phyloP scores from a whole-genome alignment of 2,797 vertebrate species.

The Sandelia bainsii region DNA sequence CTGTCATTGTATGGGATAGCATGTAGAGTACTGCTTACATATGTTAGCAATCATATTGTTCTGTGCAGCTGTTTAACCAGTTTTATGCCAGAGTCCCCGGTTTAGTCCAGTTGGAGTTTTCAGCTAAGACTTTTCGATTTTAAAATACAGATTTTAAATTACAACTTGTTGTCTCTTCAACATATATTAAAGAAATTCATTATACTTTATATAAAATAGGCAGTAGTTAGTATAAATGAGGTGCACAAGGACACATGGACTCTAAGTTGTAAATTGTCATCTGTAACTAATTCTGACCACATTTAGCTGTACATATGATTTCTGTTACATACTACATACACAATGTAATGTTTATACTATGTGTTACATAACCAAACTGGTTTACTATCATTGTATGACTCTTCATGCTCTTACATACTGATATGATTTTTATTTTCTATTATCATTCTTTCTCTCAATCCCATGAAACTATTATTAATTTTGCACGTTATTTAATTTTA shows the following conservation, averaged over 20 bases:
- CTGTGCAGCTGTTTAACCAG: constrained; percentile 16
- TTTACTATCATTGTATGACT: too few species aligned
- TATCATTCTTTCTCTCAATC: too few species aligned
- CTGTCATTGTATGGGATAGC: constrained; percentile 38
- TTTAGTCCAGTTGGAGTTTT: constrained; percentile 4
- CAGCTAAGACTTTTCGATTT: not conserved
- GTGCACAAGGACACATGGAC: not conserved
- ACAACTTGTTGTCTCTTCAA: not conserved
- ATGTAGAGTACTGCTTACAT: constrained; percentile 25
- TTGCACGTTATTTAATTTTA: too few species aligned
- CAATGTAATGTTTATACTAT: not conserved
- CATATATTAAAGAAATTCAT: not conserved
- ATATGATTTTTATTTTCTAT: too few species aligned
- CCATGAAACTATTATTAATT: too few species aligned
- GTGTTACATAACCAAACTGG: too few species aligned
- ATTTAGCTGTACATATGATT: not conserved
- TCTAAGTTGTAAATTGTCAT: not conserved
- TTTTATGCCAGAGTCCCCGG: constrained; percentile 7
- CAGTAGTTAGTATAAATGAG: not conserved
- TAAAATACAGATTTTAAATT: not conserved
- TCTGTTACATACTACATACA: not conserved
- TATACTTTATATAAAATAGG: not conserved
- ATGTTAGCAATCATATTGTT: constrained; percentile 35
- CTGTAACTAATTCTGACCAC: not conserved
- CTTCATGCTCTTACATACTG: too few species aligned